These are phyloP conservation scores for Petroica traversi DNA, from an alignment of 2,113 vertebrate species.

Conservation along the genomic window DNA sequence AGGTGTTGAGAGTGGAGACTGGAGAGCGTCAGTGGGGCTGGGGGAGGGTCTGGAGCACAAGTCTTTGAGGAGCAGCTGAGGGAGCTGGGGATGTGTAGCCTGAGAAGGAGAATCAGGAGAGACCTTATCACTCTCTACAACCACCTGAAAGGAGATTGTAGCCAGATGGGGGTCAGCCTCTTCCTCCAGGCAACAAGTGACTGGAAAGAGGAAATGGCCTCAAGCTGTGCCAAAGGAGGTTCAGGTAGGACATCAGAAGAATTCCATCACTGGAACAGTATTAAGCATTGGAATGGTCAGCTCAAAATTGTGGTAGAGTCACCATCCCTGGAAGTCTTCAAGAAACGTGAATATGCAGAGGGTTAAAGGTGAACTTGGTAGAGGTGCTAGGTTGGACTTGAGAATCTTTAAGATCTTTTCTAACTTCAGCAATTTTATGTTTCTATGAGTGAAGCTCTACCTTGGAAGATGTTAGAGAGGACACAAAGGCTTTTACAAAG, in stretches of 20 bases:
- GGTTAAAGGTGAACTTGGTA: background rate
- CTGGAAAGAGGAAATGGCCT: background rate
- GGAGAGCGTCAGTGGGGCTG: background rate
- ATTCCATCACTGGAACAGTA: background rate
- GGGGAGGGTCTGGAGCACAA: fast-evolving
- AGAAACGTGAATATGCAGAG: background rate
- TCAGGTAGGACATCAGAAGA: background rate
- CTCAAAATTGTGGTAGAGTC: no score
- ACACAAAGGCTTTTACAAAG: background rate
- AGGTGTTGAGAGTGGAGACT: background rate
- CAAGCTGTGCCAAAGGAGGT: background rate
- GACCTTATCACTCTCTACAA: background rate
- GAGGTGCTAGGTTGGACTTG: background rate
- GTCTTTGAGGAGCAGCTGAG: background rate
- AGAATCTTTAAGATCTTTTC: background rate
- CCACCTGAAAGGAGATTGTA: fast-evolving
- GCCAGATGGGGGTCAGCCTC: background rate
- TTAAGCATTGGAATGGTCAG: background rate
- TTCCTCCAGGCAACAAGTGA: background rate
- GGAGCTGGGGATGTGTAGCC: background rate
- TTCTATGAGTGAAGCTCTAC: background rate
- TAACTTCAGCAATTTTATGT: background rate
- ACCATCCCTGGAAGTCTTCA: background rate
- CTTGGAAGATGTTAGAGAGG: background rate
- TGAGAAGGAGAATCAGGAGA: background rate